These are phyloP conservation scores for Haemorhous mexicanus DNA, from an alignment of 2,113 vertebrate species.

Conservation along the genomic window DNA sequence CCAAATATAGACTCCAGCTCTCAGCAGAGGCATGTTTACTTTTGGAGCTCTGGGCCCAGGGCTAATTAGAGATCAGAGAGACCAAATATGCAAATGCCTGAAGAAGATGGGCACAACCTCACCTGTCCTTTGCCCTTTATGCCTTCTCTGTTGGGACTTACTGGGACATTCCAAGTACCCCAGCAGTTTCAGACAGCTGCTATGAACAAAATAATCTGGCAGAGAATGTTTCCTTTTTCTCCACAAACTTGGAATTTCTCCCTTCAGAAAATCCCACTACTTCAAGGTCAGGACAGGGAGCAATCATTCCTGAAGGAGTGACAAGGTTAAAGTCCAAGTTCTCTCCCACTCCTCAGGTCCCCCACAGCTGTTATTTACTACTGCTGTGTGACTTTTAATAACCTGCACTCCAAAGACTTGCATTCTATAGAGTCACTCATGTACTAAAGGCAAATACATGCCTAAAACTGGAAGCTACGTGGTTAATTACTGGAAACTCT, in stretches of 20 bases:
- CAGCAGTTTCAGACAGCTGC: conserved; percentile 30
- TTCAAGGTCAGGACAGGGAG: conserved; percentile 47
- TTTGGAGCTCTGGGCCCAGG: not conserved
- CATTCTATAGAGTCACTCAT: not conserved
- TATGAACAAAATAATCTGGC: conserved; percentile 13
- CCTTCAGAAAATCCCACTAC: conserved; percentile 8
- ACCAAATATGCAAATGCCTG: not conserved
- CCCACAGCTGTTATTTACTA: conserved; percentile 49
- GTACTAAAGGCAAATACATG: not conserved
- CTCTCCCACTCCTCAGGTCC: not conserved
- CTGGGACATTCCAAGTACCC: not conserved
- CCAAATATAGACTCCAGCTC: not conserved
- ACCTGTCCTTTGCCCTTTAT: conserved; percentile 17
- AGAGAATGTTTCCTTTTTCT: conserved; percentile 25
- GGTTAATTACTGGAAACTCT: not conserved
- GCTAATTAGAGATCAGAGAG: not conserved
- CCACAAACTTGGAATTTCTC: conserved; percentile 18
- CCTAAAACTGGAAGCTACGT: not conserved
- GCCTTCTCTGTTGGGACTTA: not conserved
- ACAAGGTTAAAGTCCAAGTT: conserved; percentile 9
- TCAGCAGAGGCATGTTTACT: not conserved
- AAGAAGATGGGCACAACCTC: not conserved
- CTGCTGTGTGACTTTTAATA: not conserved
- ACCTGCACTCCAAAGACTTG: not conserved
- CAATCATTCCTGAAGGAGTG: conserved; percentile 11